phyloP scores from a whole-genome alignment of 2,888 invertebrate species.

The Papilio elwesi region DNA sequence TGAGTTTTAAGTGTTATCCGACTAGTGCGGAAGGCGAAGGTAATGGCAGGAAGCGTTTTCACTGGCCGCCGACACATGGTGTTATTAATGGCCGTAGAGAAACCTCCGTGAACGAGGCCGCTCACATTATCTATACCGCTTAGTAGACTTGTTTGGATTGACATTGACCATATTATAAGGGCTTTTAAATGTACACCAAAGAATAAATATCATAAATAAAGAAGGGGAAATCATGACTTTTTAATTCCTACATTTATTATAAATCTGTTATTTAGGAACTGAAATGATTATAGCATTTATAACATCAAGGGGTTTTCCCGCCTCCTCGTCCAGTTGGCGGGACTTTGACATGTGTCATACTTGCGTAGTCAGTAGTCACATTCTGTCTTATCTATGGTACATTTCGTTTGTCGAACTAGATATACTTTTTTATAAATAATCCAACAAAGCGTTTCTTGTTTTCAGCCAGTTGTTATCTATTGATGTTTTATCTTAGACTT shows the following conservation, averaged over 20 bases:
- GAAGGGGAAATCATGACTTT: too few species aligned
- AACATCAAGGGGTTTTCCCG: not conserved
- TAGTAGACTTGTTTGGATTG: not conserved
- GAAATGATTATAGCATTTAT: not conserved
- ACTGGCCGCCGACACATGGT: slow-evolving; percentile 42
- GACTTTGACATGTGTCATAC: slow-evolving; percentile 29
- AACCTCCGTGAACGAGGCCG: slow-evolving; percentile 14
- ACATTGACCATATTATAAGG: slow-evolving; percentile 10
- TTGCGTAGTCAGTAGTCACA: slow-evolving; percentile 17
- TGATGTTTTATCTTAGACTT: slow-evolving; percentile 37
- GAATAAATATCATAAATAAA: not conserved
- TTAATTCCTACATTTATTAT: not conserved
- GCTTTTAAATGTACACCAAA: not conserved
- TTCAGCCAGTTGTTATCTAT: slow-evolving; percentile 38
- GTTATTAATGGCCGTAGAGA: slow-evolving; percentile 35
- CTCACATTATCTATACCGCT: not conserved
- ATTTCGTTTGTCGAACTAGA: slow-evolving; percentile 8
- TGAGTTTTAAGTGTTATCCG: slow-evolving; percentile 1
- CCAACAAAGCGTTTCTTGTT: slow-evolving; percentile 30
- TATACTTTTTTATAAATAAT: slow-evolving; percentile 11
- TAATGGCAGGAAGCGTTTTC: slow-evolving; percentile 53
- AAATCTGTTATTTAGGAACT: not conserved
- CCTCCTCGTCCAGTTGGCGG: slow-evolving; percentile 8
- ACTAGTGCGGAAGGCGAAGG: slow-evolving; percentile 40
- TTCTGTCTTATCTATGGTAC: slow-evolving; percentile 14